Evolutionary conservation across 2,888 invertebrate species (phyloP), one percentile per base, ranked within the genome.

Genomic region (Gastrophysa polygoni): DNA sequence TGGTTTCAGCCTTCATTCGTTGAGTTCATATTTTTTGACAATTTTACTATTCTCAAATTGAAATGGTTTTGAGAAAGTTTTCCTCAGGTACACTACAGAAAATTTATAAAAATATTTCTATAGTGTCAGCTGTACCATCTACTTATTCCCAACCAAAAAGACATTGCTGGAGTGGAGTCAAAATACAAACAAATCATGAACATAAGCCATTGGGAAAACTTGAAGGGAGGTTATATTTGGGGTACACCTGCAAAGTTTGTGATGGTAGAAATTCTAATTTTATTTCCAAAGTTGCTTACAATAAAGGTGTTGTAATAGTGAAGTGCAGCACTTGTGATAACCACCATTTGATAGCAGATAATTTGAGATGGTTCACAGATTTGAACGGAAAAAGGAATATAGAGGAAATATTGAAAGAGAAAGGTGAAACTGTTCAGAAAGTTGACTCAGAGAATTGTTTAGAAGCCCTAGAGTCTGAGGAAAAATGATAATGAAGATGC

Each of bases 321-420:
- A 89, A 87, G 57, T 98, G 98, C 80, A 88, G 88, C 57, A 92
- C 92, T 0, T 98, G 98, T 78, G 82, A 87, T 48, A 96, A 93
- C 77, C 89, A 93, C 79, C 98, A 98, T 82, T 84, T 98, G 20
- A 97, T 98, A 69, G 98, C 98, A 0, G 98, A 98, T 78, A 96
- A 98, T 81, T 84, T 98, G 1, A 92, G 92, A 67, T 98, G 98
- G 98, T 98, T 98, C 78, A 84, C 88, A 0, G 91, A 95, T 76
- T 83, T 91, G 75, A 83, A 88, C 73, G 89, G 88, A 0, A 89
- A 88, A 74, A 87, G 86, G 67, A 98, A 98, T 77, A 93, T 98
- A 71, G 97, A 98, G 83, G 91, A 93, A 67, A 92, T 96, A 32
- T 83, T 98, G 78, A 90, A 89, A 16, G 89, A 89, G 60, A 95